Evolutionary conservation across 2,797 vertebrate genomes (phyloP).

Genomic region (Falco concolor): DNA sequence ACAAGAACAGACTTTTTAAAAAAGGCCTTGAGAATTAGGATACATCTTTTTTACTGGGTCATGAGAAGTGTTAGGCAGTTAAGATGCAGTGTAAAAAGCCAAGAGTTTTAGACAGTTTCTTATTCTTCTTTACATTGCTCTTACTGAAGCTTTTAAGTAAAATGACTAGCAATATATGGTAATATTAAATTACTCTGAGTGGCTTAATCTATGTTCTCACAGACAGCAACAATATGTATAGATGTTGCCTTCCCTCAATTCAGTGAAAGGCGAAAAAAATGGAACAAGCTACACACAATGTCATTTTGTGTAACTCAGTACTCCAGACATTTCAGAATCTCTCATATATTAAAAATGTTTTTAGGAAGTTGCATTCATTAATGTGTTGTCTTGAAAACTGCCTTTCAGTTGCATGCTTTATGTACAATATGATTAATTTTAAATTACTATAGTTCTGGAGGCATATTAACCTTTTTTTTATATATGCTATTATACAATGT

Average conservation of each 20-base stretch:
- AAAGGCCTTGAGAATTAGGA: not conserved
- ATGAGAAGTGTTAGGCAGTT: not conserved
- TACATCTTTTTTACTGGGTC: not conserved
- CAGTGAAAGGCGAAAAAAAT: not conserved
- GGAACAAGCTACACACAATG: not conserved
- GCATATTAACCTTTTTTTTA: not conserved
- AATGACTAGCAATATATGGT: not conserved
- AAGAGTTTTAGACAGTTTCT: not conserved
- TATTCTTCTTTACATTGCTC: not conserved
- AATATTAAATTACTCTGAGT: not conserved
- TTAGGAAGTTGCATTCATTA: not conserved
- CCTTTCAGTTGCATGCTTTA: not conserved
- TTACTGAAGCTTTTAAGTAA: not conserved
- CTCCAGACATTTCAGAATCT: not conserved
- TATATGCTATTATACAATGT: not conserved
- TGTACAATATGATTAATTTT: not conserved
- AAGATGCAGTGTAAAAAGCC: not conserved
- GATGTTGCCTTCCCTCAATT: not conserved
- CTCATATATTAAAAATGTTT: not conserved
- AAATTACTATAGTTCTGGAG: not conserved
- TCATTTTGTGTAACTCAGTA: not conserved
- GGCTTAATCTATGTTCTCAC: not conserved
- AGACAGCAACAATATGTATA: not conserved
- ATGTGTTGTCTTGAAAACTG: not conserved
- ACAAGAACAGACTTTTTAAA: not conserved